Evolutionary conservation across 2,113 vertebrate species (phyloP).

Genomic region (Phocoena phocoena): DNA sequence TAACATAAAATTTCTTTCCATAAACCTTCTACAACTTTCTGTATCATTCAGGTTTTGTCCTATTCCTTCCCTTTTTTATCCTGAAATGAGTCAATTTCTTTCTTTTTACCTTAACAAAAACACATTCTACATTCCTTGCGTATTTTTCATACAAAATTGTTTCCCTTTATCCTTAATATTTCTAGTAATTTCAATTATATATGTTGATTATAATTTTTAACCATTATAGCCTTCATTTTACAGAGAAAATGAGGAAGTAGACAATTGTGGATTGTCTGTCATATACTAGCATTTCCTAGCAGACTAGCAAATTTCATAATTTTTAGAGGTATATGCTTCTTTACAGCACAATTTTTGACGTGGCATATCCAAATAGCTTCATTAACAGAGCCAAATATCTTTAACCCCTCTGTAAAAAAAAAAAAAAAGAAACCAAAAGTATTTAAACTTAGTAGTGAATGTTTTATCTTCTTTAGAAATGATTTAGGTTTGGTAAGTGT

Average conservation of each 20-base stretch:
- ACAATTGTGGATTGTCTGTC: neutral
- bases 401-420: too few species aligned
- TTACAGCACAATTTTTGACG: too few species aligned
- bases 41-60: neutral
- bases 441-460: neutral
- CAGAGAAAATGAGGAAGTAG: neutral
- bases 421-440: neutral
- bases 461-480: neutral
- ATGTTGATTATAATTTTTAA: neutral
- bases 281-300: neutral
- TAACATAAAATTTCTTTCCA: neutral
- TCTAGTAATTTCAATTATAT: neutral
- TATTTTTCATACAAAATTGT: neutral
- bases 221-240: neutral
- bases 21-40: neutral
- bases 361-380: too few species aligned
- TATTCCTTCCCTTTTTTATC: neutral
- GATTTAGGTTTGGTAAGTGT: neutral
- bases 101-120: neutral
- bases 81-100: neutral
- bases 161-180: neutral
- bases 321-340: too few species aligned
- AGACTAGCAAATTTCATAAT: too few species aligned
- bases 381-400: too few species aligned
- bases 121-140: neutral